These are phyloP conservation scores for Dasypus novemcinctus DNA, from an alignment of 2,113 vertebrate genomes.

Conservation along the genomic window DNA sequence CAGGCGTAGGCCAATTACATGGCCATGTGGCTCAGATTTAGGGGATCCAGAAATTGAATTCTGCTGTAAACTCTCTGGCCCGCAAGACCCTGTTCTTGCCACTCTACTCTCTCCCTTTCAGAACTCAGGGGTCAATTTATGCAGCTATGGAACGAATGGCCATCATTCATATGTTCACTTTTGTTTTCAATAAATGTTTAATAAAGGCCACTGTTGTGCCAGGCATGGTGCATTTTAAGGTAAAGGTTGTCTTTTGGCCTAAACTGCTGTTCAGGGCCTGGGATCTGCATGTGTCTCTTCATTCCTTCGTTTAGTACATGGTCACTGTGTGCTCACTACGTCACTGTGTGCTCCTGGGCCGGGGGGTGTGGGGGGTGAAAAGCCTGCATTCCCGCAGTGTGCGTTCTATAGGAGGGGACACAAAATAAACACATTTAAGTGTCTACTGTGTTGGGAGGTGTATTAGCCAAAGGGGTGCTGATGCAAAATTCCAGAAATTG, in stretches of 20 bases:
- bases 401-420: not conserved
- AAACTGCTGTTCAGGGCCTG: not conserved
- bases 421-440: not conserved
- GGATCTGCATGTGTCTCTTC: not conserved
- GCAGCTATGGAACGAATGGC: not conserved
- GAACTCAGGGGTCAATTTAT: not conserved
- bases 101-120: not conserved
- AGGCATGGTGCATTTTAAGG: not conserved
- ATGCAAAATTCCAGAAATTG: too few relatives aligned
- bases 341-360: not conserved
- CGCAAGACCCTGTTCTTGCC: not conserved
- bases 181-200: not conserved
- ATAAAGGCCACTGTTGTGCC: not conserved
- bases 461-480: too few relatives aligned
- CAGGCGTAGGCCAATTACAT: accelerated
- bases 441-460: not conserved
- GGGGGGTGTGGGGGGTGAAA: not conserved
- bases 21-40: not conserved
- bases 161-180: not conserved
- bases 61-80: not conserved
- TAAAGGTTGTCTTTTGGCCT: not conserved
- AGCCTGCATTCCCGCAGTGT: accelerated
- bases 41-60: not conserved
- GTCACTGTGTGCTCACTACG: not conserved
- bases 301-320: not conserved